Conservation (phyloP, 2,797 vertebrate genomes). For the Acrocephalus scirpaceus region DNA sequence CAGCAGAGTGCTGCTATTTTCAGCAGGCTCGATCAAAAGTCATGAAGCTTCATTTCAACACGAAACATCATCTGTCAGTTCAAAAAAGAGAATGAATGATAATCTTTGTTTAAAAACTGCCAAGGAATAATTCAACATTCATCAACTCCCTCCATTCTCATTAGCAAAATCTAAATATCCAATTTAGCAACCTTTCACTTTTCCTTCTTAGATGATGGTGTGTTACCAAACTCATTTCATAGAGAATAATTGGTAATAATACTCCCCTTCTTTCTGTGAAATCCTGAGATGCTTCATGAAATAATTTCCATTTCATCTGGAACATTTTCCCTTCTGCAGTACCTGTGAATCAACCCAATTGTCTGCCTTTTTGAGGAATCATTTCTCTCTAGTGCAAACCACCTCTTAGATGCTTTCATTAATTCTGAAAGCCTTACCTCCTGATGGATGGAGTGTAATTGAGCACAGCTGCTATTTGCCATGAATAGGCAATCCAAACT, state of each 20-base stretch:
- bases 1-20: constrained; percentile 6
- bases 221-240: constrained; percentile 50
- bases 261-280: constrained; percentile 1
- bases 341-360: constrained; percentile 40
- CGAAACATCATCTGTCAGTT: constrained; percentile 22
- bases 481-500: neutral
- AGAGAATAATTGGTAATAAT: constrained; percentile 50
- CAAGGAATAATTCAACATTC: constrained; percentile 13
- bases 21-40: constrained; percentile 15
- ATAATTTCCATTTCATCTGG: constrained; percentile 27
- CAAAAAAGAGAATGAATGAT: constrained; percentile 28
- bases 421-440: neutral
- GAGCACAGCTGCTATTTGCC: neutral
- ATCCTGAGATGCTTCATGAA: constrained; percentile 14
- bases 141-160: constrained; percentile 41
- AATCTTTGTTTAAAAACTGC: constrained; percentile 50
- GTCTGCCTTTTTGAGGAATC: constrained; percentile 18
- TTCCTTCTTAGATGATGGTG: constrained; percentile 19
- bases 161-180: constrained; percentile 53
- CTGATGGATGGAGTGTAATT: neutral
- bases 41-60: neutral
- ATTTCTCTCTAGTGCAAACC: neutral
- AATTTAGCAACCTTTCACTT: constrained; percentile 52
- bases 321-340: neutral
- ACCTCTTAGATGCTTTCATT: neutral